phyloP scores from a whole-genome alignment of 2,113 vertebrate genomes.

The Chrysemys picta region DNA sequence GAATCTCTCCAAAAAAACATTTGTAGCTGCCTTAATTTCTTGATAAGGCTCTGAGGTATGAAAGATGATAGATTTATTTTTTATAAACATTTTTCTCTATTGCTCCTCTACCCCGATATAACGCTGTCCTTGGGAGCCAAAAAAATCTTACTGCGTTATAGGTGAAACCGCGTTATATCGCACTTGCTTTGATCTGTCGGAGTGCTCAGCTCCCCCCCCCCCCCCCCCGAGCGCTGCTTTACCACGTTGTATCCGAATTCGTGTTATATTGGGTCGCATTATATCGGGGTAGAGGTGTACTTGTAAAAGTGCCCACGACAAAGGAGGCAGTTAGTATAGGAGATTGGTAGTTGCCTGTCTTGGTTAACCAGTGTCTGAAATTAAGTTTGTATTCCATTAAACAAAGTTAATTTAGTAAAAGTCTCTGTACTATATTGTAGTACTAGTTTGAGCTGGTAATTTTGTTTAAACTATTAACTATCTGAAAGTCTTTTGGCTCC shows the following conservation, averaged over 20 bases:
- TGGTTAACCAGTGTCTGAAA: background rate
- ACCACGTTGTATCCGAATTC: no score
- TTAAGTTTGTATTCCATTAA: background rate
- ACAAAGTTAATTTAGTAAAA: background rate
- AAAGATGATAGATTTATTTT: background rate
- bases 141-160: no score
- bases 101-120: no score
- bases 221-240: no score
- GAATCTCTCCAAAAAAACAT: background rate
- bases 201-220: no score
- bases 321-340: background rate
- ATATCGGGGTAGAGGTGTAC: no score
- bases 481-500: background rate
- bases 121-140: no score
- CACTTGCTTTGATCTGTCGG: no score
- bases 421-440: background rate
- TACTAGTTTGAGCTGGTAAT: background rate
- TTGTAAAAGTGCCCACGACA: background rate
- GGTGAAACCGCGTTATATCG: no score
- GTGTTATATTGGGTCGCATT: no score
- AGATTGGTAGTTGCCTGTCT: background rate
- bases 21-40: background rate
- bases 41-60: background rate
- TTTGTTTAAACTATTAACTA: background rate
- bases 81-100: background rate